Evolutionary conservation across 1,140 invertebrate genomes (phyloP), one percentile per base, ranked within the genome.

Genomic region (Protaetia brevitarsis): DNA sequence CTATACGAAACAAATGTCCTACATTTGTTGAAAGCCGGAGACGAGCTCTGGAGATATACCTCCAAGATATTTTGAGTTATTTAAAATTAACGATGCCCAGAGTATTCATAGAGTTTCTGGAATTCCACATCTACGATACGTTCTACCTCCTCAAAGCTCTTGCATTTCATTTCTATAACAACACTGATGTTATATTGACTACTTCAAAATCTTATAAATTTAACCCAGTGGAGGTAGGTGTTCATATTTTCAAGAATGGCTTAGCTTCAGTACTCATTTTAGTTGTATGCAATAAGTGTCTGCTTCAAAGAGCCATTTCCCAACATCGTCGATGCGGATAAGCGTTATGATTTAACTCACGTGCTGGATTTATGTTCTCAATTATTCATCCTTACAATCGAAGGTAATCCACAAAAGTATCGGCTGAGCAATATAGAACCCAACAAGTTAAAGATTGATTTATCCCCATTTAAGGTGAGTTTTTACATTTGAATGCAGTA

Each of bases 251-350:
- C 51, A 30, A 36, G 28, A 2, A 37, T 60, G 13, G 45, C 4
- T 64, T 64, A 51, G 41, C 29, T 19, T 68, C 72, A 10, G 36
- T 11, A 64, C 66, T 73, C 75, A 66, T 86, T 88, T 61, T 83
- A 97, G 89, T 79, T 97, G 7, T 88, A 92, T 81, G 91, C 94
- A 19, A 89, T 97, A 56, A 94, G 90, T 73, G 89, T 95, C 78
- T 83, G 94, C 71, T 82, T 96, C 7, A 92, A 92, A 77, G 85
- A 93, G 69, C 90, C 94, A 0, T 92, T 94, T 77, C 90, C 94
- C 16, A 82, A 86, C 2, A 80, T 86, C 58, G 86, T 90, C 80
- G 72, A 76, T 30, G 72, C 70, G 7, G 85, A 87, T 70, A 85
- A 84, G 77, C 82, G 83, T 73, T 88, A 88, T 73, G 92, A 97